phyloP scores from a whole-genome alignment of 2,888 invertebrate genomes.

The Plusia festucae region DNA sequence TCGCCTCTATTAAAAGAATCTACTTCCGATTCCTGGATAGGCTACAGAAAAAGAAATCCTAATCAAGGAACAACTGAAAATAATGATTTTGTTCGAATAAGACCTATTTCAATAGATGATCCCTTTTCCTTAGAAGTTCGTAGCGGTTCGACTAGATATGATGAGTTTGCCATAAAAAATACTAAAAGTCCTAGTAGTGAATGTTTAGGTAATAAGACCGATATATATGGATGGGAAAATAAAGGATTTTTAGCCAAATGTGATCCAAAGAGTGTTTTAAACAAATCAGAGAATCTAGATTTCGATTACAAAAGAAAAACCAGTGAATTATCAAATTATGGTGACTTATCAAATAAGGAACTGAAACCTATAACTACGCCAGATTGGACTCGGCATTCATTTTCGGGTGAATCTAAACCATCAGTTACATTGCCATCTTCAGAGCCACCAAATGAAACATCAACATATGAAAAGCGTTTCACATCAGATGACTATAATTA shows the following conservation, averaged over 20 bases:
- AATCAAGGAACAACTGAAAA: constrained; percentile 69
- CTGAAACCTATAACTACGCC: constrained; percentile 64
- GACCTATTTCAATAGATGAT: constrained; percentile 86
- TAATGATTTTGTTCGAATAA: constrained; percentile 76
- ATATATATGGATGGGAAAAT: constrained; percentile 87
- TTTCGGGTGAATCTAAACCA: constrained; percentile 79
- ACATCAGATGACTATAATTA: constrained; percentile 80
- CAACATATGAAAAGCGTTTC: constrained; percentile 73
- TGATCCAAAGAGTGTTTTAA: constrained; percentile 69
- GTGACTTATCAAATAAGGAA: constrained; percentile 62
- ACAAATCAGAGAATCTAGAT: constrained; percentile 67
- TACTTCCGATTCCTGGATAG: constrained; percentile 84
- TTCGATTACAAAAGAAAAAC: constrained; percentile 69
- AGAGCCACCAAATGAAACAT: constrained; percentile 74
- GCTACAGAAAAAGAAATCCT: constrained; percentile 75
- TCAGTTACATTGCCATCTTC: constrained; percentile 77
- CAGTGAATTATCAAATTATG: constrained; percentile 63
- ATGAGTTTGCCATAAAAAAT: constrained; percentile 68
- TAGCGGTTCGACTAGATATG: constrained; percentile 63
- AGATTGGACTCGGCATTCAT: constrained; percentile 79
- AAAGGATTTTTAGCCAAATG: constrained; percentile 85
- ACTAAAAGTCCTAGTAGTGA: constrained; percentile 82
- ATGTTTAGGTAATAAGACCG: constrained; percentile 83
- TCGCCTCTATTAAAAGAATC: constrained; percentile 84
- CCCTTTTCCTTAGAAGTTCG: constrained; percentile 82